Evolutionary conservation across 2,113 vertebrate genomes (phyloP).

Genomic region (Chauna torquata): DNA sequence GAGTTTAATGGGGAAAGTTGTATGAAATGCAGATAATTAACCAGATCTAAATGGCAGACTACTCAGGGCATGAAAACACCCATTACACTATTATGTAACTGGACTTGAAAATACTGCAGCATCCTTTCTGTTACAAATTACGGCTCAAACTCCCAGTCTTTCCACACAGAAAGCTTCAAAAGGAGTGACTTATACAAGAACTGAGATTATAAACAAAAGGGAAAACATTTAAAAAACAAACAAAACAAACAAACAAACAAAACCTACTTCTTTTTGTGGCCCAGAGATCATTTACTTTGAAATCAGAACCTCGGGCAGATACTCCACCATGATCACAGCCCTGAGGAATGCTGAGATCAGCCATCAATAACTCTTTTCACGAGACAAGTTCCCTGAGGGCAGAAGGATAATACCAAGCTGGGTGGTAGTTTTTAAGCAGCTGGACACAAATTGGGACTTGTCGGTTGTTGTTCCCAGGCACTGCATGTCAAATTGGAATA

Average conservation of each 20-base stretch:
- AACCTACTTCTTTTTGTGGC: background rate
- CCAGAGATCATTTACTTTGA: conserved; percentile 5
- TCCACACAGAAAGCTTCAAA: background rate
- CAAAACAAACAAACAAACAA: too few relatives aligned
- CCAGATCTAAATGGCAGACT: background rate
- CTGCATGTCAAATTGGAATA: conserved; percentile 63
- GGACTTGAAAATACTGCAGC: background rate
- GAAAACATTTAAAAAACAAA: background rate
- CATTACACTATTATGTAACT: background rate
- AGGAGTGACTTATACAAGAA: background rate
- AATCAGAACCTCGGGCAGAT: conserved; percentile 44
- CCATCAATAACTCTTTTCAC: conserved; percentile 67
- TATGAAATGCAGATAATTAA: background rate
- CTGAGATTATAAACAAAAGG: background rate
- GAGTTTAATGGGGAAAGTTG: background rate
- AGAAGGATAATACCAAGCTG: conserved; percentile 59
- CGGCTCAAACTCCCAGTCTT: background rate
- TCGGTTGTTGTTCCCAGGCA: conserved; percentile 53
- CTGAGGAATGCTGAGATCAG: conserved; percentile 64
- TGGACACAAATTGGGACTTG: conserved; percentile 67
- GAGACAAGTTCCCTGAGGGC: conserved; percentile 46
- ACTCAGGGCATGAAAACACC: background rate
- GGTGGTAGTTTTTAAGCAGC: conserved; percentile 70
- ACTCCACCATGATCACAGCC: conserved; percentile 51
- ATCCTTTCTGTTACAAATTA: background rate